These are phyloP conservation scores for Leucozona laternaria DNA, from an alignment of 2,888 invertebrate species.

Conservation along the genomic window DNA sequence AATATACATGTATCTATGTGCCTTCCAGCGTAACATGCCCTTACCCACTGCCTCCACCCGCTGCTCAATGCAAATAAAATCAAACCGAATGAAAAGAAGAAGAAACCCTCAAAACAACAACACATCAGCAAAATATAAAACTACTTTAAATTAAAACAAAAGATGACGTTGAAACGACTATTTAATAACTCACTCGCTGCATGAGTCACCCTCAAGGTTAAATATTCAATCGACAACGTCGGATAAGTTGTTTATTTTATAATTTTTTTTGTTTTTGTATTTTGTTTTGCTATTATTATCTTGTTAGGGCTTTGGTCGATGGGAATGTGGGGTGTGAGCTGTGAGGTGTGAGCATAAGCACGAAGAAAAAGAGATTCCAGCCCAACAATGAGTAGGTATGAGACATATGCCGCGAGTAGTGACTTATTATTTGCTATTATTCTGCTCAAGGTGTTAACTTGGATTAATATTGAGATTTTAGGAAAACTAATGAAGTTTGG, in stretches of 20 bases:
- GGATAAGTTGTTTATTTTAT: slow-evolving; percentile 25
- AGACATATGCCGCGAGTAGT: not conserved
- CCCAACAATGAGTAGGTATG: not conserved
- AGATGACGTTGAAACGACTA: slow-evolving; percentile 50
- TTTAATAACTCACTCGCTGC: slow-evolving; percentile 52
- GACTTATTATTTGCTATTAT: not conserved
- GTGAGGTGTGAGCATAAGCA: slow-evolving; percentile 2
- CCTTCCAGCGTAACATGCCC: slow-evolving; percentile 4
- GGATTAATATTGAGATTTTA: not conserved
- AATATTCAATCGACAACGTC: slow-evolving; percentile 58
- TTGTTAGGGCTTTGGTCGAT: slow-evolving; percentile 7
- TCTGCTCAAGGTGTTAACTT: not conserved
- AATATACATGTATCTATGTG: not conserved
- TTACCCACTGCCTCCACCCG: not conserved
- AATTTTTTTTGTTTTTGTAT: slow-evolving; percentile 7
- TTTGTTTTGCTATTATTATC: slow-evolving; percentile 16
- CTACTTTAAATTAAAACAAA: slow-evolving; percentile 56
- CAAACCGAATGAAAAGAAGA: slow-evolving; percentile 17
- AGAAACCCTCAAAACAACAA: slow-evolving; percentile 11
- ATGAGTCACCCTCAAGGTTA: slow-evolving; percentile 72
- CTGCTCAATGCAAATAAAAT: slow-evolving; percentile 15
- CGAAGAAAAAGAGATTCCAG: not conserved
- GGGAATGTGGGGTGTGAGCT: not conserved
- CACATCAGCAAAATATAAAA: slow-evolving; percentile 28
- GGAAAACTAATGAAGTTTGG: not conserved